Base-by-base conservation (phyloP, 2,888 invertebrate species). In the Candidula unifasciata region DNA sequence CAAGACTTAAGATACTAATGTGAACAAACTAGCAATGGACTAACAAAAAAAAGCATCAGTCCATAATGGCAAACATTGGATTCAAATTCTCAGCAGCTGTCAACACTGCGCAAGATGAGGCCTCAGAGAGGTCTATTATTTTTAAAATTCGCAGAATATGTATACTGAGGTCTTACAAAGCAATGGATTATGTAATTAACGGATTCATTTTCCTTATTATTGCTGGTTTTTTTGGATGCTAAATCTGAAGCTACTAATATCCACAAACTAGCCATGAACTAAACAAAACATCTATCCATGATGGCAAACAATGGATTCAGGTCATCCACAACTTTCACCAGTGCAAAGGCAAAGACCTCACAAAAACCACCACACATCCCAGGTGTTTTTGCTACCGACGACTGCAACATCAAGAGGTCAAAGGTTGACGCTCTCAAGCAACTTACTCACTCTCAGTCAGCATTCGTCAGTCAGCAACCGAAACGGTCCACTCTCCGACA, bases 401-500 rank as follows among this genome's bases (percentile, higher is more conserved):
- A 82, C 16, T 27, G 21, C 35, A 66, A 54, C 37, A 33, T n/a
- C 10, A 82, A 82, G 79, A 16, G n/a, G 21, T 0, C 73, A 6
- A 83, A 54, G 27, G 57, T 54, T 33, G 73, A 57, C 6, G 60
- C 79, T 54, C 5, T 83, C 30, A 52, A 57, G 16, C 79, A 60
- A 1, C 27, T 68, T 8, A 54, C 52, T 30, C 79, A 79, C 21
- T 21, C 64, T 24, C 57, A 52, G 3, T 6, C 73, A 0, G 30
- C 24, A 10, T 37, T 60, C 6, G 37, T 74, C 1, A 21, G 5
- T 18, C 60, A 37, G 3, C 30, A 10, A 8, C 3, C 60, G 24
- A 78, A 83, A 44, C 71, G 79, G 10, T 79, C 73, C 30, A 78
- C 83, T 21, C 73, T 83, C 30, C 57, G 33, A 27, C 83, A 83